Evolutionary conservation across 2,888 invertebrate genomes (phyloP), one percentile per base, ranked within the genome.

Genomic region (Nymphalis polychloros): DNA sequence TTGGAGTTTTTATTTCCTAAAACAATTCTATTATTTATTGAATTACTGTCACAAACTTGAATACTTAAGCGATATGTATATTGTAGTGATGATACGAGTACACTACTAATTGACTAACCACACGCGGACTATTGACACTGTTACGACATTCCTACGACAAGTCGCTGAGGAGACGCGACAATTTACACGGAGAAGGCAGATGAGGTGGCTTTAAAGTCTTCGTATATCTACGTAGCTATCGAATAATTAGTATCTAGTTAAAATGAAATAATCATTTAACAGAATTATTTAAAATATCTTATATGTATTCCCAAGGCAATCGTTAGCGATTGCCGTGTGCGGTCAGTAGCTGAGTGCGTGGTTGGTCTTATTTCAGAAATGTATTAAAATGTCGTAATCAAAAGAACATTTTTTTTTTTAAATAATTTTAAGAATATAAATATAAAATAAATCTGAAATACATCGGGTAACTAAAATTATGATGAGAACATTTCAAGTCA

Each of bases 11-110:
- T 77, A 78, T 78, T 79, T 79, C 69, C 77, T 77, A 70, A 63
- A 69, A 70, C 64, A 70, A 63, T 52, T 59, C 74, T 72, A 74
- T 67, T 59, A 57, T 68, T 72, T 73, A 89, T 88, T 90, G 90
- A 87, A 77, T 85, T 84, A 85, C 82, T 86, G 92, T 89, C 89
- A 89, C 89, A 80, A 84, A 78, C 77, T 80, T 80, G 81, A 80
- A 81, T 79, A 82, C 86, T 88, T 87, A 90, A 90, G 89, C 87
- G 92, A 92, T 92, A 92, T 92, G 92, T 91, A 87, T 90, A 81
- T 84, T 80, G 80, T 84, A 82, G 47, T 60, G 27, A 46, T 84
- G 76, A 72, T 73, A 73, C 72, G 67, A 70, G 67, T 74, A 72
- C 55, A 72, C 74, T 77, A 77, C 75, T 79, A 78, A 78, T 79